Conservation (phyloP, 2,888 invertebrate genomes). For the Coleophora deauratella region DNA sequence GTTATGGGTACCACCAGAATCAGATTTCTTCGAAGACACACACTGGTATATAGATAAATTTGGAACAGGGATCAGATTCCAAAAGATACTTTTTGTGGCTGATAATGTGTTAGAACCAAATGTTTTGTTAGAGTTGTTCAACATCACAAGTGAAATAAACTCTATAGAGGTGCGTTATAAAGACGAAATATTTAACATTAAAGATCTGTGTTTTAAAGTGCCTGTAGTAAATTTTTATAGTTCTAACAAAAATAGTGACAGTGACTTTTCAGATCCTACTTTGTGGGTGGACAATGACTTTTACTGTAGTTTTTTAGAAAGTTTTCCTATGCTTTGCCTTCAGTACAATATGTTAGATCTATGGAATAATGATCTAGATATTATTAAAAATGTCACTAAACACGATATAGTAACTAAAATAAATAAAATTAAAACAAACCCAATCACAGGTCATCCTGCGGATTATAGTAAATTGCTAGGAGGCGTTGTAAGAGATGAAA, state of each 20-base stretch:
- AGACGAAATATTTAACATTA: slow-evolving; percentile 32
- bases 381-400: slow-evolving; percentile 70
- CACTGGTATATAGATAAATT: slow-evolving; percentile 82
- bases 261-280: slow-evolving; percentile 70
- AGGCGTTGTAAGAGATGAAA: slow-evolving; percentile 69
- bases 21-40: slow-evolving; percentile 79
- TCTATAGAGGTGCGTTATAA: slow-evolving; percentile 39
- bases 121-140: slow-evolving; percentile 66
- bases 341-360: slow-evolving; percentile 79
- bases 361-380: slow-evolving; percentile 76
- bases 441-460: slow-evolving; percentile 77
- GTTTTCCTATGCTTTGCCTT: slow-evolving; percentile 76
- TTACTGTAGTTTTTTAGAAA: slow-evolving; percentile 78
- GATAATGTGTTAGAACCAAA: slow-evolving; percentile 78
- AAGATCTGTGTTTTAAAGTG: slow-evolving; percentile 59
- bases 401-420: slow-evolving; percentile 76
- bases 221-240: slow-evolving; percentile 56
- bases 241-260: slow-evolving; percentile 26
- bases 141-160: slow-evolving; percentile 67
- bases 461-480: slow-evolving; percentile 78
- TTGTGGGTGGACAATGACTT: slow-evolving; percentile 70
- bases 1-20: slow-evolving; percentile 83
- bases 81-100: slow-evolving; percentile 77
- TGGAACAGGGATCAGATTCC: slow-evolving; percentile 76
- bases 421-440: slow-evolving; percentile 75